Evolutionary conservation across 92 coral and sea anemone species (phyloP), one percentile per base, ranked within the genome.

Genomic region (Zoanthus sociatus): DNA sequence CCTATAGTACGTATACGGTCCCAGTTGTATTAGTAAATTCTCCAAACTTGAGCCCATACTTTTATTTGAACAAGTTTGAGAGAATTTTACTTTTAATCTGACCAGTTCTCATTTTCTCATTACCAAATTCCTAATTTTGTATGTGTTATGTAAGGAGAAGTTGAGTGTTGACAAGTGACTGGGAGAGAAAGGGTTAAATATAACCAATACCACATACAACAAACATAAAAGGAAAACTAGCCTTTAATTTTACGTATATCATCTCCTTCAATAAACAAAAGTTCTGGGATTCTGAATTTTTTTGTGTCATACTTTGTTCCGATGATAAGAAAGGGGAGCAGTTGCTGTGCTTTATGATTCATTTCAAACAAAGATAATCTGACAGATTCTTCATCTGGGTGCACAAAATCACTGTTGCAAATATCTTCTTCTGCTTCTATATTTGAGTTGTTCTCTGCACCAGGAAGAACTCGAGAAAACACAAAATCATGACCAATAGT

Each of bases 361-460:
- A 94, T 67, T 77, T 94, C 97, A 90, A 94, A 94, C 90, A 94
- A 56, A 50, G 93, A 55, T 12, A 94, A 83, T 20, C 46, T 26
- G 46, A 46, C 85, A 17, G 85, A 16, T 30, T 64, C 88, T 6
- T 90, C 90, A 54, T 30, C 8, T 37, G 8, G 0, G 21, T 61
- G 64, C 9, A 8, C 66, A 7, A 47, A 76, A 75, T 73, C 63
- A 89, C 14, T 71, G 33, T 42, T 73, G 33, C 61, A 48, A 16
- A 18, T 60, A 1, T 79, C 51, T 16, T 18, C 84, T 30, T 4
- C 13, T 33, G 13, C 46, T 32, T 66, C 75, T 53, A 42, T 48
- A 0, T 67, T 10, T 46, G 58, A 46, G 61, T 30, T 47, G 45
- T 31, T 71, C 4, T 47, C 31, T 16, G 64, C 85, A 66, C 2